Base-by-base conservation (phyloP, 2,888 invertebrate genomes). In the Apotomis capreana region DNA sequence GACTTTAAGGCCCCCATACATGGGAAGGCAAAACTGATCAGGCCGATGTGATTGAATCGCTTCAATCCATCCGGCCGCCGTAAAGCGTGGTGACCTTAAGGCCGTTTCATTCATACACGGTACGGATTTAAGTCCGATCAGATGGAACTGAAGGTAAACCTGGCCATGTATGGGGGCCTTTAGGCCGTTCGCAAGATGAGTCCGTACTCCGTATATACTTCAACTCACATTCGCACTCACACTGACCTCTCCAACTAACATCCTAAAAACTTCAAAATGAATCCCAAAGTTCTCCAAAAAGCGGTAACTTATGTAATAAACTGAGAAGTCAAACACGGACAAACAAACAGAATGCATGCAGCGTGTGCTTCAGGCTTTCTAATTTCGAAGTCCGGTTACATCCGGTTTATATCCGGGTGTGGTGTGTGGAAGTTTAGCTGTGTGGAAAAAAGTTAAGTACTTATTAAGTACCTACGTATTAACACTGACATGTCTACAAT, bases 251-350 rank as follows among this genome's bases (percentile, higher is more conserved):
- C 55, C 65, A 65, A 12, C 64, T 44, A 46, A 55, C 65, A 57
- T 58, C 61, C 60, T 60, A 70, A 69, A 70, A 71, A 78, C 75
- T 73, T 76, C 73, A 51, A 72, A 70, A 65, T 74, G 64, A 70
- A 75, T 68, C 64, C 77, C 74, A 74, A 78, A 78, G 71, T 73
- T 46, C 73, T 78, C 77, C 74, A 69, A 72, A 72, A 72, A 52
- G 62, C 61, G 54, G 51, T 51, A 72, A 72, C 58, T 72, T 72
- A 46, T 68, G 72, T 72, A 72, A 72, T 72, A 72, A 63, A 54
- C 68, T 26, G 68, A 9, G n/a, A 67, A 68, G 37, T 68, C 74
- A 70, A 73, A 73, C 65, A 63, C 51, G n/a, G 65, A 65, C 63
- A 70, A 70, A 70, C 68, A 52, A 68, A 65, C 70, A 69, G 55